Conservation (phyloP, 2,113 vertebrate genomes). For the Isurus oxyrinchus region DNA sequence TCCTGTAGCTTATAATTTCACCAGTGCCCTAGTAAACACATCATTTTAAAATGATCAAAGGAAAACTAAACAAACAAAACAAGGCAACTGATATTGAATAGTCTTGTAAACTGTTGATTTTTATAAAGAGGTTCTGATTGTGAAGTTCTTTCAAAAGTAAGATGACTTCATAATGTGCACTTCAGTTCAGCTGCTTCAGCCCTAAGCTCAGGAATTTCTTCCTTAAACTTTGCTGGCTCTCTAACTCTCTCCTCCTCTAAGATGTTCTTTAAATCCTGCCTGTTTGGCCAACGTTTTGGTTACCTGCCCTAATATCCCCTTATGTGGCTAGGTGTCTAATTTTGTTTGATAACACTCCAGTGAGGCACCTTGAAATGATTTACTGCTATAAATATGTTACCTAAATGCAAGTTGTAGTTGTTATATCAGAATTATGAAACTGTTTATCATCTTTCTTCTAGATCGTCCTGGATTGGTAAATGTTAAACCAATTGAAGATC, state of each 20-base stretch:
- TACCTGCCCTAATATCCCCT: neutral
- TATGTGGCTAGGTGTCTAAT: neutral
- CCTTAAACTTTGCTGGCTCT: neutral
- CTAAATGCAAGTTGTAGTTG: neutral
- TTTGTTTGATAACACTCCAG: neutral
- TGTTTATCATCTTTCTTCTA: conserved; percentile 42
- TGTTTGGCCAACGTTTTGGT: neutral
- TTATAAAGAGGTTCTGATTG: neutral
- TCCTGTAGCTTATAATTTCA: neutral
- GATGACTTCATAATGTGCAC: no score
- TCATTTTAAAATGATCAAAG: neutral
- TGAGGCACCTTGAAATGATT: neutral
- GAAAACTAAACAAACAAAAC: no score
- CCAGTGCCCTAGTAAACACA: neutral
- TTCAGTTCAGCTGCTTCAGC: neutral
- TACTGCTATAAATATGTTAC: no score
- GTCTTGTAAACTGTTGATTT: neutral
- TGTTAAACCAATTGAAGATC: conserved; percentile 91
- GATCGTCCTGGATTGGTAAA: conserved; percentile 93
- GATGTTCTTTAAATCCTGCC: neutral
- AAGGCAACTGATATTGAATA: neutral
- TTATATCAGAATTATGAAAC: neutral
- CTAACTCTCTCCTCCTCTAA: neutral
- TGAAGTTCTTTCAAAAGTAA: neutral
- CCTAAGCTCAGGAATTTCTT: neutral